phyloP scores from a whole-genome alignment of 1,140 invertebrate genomes.

The Reticulitermes speratus region DNA sequence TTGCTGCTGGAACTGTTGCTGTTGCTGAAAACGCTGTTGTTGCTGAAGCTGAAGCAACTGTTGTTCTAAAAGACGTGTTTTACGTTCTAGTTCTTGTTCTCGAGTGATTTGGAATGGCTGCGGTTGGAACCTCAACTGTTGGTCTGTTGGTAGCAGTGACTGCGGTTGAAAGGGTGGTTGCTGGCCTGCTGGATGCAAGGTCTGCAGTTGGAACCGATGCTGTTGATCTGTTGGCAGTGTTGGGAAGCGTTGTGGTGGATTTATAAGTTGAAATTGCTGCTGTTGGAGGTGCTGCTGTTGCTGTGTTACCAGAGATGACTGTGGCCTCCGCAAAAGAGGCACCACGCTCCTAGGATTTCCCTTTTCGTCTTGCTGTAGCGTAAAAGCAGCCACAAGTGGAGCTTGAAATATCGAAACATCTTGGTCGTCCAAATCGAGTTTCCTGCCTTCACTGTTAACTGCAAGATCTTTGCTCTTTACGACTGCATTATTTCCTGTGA shows the following conservation, averaged over 20 bases:
- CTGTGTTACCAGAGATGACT: conserved; percentile 40
- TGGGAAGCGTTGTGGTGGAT: neutral
- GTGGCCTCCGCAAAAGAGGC: conserved; percentile 56
- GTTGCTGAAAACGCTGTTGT: conserved; percentile 51
- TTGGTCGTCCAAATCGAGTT: conserved; percentile 55
- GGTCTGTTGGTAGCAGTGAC: neutral
- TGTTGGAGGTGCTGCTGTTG: neutral
- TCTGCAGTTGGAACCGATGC: neutral
- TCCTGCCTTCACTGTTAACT: neutral
- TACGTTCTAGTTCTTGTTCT: conserved; percentile 56
- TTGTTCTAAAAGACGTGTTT: conserved; percentile 48
- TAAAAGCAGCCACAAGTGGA: conserved; percentile 76
- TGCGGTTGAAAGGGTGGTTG: conserved; percentile 43
- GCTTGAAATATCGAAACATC: conserved; percentile 78
- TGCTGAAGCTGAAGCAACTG: conserved; percentile 56
- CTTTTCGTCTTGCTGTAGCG: conserved; percentile 74
- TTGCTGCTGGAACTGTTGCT: conserved; percentile 35
- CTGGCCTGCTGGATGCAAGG: conserved; percentile 62
- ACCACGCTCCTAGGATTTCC: conserved; percentile 74
- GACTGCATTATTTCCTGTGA: neutral
- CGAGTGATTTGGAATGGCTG: conserved; percentile 57
- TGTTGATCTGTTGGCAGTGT: neutral
- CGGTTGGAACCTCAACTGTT: conserved; percentile 51
- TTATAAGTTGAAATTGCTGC: neutral
- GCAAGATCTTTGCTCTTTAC: neutral